Evolutionary conservation across 2,888 invertebrate genomes (phyloP).

Genomic region (Boloria euphrosyne): DNA sequence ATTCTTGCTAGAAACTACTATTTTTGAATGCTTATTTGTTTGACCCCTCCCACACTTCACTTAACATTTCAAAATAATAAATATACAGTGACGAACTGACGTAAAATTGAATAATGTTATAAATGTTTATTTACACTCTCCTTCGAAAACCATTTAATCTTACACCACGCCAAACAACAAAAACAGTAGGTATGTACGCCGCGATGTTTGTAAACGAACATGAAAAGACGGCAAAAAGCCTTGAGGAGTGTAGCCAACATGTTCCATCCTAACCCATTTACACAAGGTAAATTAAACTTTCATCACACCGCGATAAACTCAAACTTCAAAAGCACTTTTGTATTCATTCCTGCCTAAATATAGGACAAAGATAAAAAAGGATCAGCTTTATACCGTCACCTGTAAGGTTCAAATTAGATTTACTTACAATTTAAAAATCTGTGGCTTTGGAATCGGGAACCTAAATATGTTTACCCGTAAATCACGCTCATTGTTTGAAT

Average conservation of each 20-base stretch:
- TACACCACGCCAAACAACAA: constrained; percentile 64
- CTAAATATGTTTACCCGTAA: constrained; percentile 74
- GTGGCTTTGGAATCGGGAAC: constrained; percentile 57
- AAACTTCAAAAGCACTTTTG: constrained; percentile 49
- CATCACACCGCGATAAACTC: constrained; percentile 47
- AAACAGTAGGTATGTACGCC: constrained; percentile 50
- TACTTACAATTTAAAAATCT: constrained; percentile 31
- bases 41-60: neutral
- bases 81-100: constrained; percentile 25
- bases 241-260: constrained; percentile 72
- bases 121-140: constrained; percentile 58
- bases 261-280: constrained; percentile 63
- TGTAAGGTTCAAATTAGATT: constrained; percentile 52
- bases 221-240: constrained; percentile 61
- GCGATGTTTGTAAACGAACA: constrained; percentile 72
- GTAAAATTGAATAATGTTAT: constrained; percentile 36
- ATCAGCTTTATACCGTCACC: constrained; percentile 42
- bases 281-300: constrained; percentile 50
- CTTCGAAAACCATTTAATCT: constrained; percentile 71
- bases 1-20: neutral
- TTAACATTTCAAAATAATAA: constrained; percentile 27
- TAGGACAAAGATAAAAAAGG: constrained; percentile 42
- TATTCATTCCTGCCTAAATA: constrained; percentile 43
- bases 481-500: constrained; percentile 79
- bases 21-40: constrained; percentile 3